Evolutionary conservation across 2,113 vertebrate genomes (phyloP), one percentile per base, ranked within the genome.

Genomic region (Oxyura jamaicensis): DNA sequence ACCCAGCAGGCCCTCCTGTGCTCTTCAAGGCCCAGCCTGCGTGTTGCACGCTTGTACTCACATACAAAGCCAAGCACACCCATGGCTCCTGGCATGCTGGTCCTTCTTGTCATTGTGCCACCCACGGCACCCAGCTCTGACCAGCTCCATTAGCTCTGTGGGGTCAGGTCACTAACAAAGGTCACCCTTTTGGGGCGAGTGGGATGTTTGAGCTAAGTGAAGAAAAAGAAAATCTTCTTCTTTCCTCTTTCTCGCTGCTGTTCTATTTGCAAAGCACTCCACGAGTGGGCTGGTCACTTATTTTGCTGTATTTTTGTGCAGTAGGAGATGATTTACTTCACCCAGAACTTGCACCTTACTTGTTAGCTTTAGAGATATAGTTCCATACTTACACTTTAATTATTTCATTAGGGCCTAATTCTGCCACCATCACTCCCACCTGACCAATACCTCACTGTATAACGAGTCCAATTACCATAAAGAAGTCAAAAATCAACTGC

Each of bases 391-490:
- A 93, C 77, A 95, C 50, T 91, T 85, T 26, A 90, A 53, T 75
- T 90, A 56, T 78, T 91, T 96, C 95, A 90, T 93, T 92, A 93
- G 86, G 90, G 85, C 66, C 94, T 94, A 87, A 76, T 96, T 97
- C 88, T 88, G 56, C 78, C 83, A 65, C 93, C 80, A 80, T 89
- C 88, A 59, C 86, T 96, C 93, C 92, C 96, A 82, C 58, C 91
- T 96, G 95, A 93, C 86, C 71, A 93, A 93, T 88, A 84, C 77
- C 78, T 95, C 84, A 55, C 86, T 62, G 73, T 66, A 42, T 77
- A 95, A 96, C 1, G 1, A 93, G 86, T 90, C 83, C 83, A 95
- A 91, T 93, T 96, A 89, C 85, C 93, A 91, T 71, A 84, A 88
- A 95, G 66, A 84, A 91, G 88, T 92, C 48, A 96, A 96, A 94